Conservation (phyloP, 2,797 vertebrate species). For the Momotus momota region DNA sequence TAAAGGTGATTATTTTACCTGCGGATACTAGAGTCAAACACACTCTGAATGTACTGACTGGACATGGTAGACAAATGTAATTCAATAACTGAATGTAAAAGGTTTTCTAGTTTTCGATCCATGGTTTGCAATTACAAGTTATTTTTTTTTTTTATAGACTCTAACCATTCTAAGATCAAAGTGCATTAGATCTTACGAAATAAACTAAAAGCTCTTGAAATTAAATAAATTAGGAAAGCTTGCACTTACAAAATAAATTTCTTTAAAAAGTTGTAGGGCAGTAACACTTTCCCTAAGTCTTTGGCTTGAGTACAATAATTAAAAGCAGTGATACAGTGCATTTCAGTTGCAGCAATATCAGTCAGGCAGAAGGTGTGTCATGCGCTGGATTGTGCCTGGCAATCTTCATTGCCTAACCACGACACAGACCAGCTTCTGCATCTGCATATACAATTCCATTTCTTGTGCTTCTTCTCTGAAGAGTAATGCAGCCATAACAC, state of each 20-base stretch:
- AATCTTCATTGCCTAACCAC: neutral
- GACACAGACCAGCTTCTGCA: neutral
- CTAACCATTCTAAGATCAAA: neutral
- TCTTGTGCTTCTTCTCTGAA: neutral
- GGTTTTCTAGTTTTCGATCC: neutral
- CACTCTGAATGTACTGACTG: neutral
- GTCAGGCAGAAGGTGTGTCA: neutral
- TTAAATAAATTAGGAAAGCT: neutral
- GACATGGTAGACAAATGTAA: neutral
- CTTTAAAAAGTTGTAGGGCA: neutral
- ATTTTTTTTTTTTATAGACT: neutral
- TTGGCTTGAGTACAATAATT: neutral
- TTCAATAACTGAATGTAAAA: neutral
- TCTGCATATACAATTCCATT: accelerated
- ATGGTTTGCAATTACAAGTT: neutral
- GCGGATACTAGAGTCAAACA: neutral
- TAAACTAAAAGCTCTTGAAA: neutral
- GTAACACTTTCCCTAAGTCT: neutral
- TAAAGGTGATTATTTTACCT: neutral
- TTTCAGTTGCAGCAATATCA: neutral
- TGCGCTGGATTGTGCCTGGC: accelerated
- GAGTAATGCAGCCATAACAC: neutral
- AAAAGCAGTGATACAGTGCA: neutral
- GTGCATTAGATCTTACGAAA: neutral
- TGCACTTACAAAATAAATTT: neutral